phyloP scores from a whole-genome alignment of 2,797 vertebrate genomes.

The Anas acuta region DNA sequence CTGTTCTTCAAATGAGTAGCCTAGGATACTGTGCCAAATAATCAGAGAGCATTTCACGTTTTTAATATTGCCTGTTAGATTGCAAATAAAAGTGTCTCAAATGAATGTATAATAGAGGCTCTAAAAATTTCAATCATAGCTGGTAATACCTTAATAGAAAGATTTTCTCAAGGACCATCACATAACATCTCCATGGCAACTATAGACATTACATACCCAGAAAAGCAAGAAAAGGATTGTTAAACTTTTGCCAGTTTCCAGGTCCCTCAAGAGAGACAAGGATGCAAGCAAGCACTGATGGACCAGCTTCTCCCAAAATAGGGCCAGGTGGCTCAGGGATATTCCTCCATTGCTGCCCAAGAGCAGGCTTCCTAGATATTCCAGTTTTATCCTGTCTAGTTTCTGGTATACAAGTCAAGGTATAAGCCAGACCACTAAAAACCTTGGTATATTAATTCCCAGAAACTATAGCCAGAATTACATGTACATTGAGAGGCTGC shows the following conservation, averaged over 20 bases:
- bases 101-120: neutral
- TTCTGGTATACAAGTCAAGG: neutral
- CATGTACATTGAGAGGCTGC: neutral
- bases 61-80: neutral
- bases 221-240: neutral
- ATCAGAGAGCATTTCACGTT: neutral
- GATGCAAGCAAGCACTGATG: neutral
- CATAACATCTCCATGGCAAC: neutral
- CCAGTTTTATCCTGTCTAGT: neutral
- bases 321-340: accelerated
- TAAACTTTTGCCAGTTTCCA: neutral
- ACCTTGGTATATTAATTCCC: neutral
- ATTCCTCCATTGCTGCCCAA: neutral
- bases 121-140: neutral
- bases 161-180: slow-evolving; percentile 4
- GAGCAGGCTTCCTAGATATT: neutral
- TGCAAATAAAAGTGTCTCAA: neutral
- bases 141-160: neutral
- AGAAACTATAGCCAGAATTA: neutral
- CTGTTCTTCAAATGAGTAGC: neutral
- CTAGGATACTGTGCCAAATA: neutral
- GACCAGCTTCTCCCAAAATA: neutral
- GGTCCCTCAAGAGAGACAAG: neutral
- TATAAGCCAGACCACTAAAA: neutral
- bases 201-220: neutral